These are phyloP conservation scores for Episyrphus balteatus DNA, from an alignment of 1,140 invertebrate genomes.

Conservation along the genomic window DNA sequence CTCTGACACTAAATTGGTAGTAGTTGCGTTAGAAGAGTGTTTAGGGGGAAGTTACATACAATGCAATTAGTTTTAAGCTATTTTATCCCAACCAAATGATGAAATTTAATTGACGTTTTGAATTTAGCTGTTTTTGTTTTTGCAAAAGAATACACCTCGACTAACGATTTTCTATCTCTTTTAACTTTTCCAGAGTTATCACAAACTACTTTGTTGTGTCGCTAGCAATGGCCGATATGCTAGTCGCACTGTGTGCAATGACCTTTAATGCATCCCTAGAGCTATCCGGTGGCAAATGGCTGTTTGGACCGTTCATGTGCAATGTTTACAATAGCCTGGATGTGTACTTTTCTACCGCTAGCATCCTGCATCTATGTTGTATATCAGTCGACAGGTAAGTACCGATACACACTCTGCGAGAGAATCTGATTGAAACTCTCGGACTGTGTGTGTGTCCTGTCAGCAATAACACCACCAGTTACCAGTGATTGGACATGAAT, in stretches of 20 bases:
- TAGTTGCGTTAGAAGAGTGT: too few relatives aligned
- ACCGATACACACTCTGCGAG: too few relatives aligned
- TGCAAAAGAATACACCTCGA: too few relatives aligned
- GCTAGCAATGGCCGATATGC: slow-evolving; percentile 79
- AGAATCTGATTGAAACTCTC: too few relatives aligned
- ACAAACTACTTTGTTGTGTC: slow-evolving; percentile 95
- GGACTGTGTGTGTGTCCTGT: slow-evolving; percentile 1
- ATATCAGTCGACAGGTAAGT: slow-evolving; percentile 75
- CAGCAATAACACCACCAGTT: too few relatives aligned
- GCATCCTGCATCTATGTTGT: slow-evolving; percentile 88
- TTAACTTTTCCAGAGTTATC: slow-evolving; percentile 49
- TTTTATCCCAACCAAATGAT: too few relatives aligned
- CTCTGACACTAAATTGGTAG: too few relatives aligned
- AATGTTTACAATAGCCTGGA: slow-evolving; percentile 91
- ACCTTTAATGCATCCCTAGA: slow-evolving; percentile 89
- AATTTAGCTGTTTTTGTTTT: too few relatives aligned
- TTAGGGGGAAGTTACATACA: too few relatives aligned
- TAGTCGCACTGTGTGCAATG: slow-evolving; percentile 87
- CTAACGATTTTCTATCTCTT: neutral
- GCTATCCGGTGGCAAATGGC: slow-evolving; percentile 63
- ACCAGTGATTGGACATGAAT: neutral
- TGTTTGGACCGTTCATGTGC: slow-evolving; percentile 82
- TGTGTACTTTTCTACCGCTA: slow-evolving; percentile 90
- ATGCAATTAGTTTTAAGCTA: too few relatives aligned
- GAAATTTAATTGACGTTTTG: too few relatives aligned